Base-by-base conservation (phyloP, 2,888 invertebrate genomes). In the Silvanus unidentatus region DNA sequence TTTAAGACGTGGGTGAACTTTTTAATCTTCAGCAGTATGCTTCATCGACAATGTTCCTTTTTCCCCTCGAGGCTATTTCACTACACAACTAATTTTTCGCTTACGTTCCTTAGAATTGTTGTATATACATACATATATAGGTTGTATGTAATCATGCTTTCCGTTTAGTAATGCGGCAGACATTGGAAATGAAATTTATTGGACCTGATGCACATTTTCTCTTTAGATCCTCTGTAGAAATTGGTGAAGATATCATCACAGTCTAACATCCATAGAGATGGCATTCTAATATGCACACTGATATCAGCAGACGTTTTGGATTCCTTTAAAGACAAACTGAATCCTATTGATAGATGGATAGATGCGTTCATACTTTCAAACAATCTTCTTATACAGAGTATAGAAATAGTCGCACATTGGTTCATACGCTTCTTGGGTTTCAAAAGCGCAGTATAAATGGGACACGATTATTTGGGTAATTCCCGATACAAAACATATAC, bases 1-100 rank as follows among this genome's bases (percentile, higher is more conserved):
- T 58, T 59, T 49, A 47, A 50, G 47, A 58, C 60, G 60, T 60
- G 60, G 52, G 40, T 48, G 49, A 57, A 55, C 59, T 60, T 54
- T 58, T 58, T 60, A 58, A 60, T 57, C 47, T 47, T 16, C 15
- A 6, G 15, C 15, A n/a, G 14, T 16, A 16, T 37, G 13, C 6
- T 32, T 5, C 37, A 37, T 37, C 37, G 16, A 37, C 37, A 37
- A 5, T 9, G 4, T 37, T 16, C 15, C 6, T 16, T 16, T 37
- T 37, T 13, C 16, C 37, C 13, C 32, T 32, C 10, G 22, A 32
- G 32, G 32, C 32, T 5, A 12, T 32, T 32, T 32, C 12, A 11
- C 11, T n/a, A 32, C 4, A 32, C 12, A 12, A 12, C 12, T 22
- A 22, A 37, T 37, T 37, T 16, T 32, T 32, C 32, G 32, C 12